Base-by-base conservation (phyloP, 1,140 invertebrate genomes). In the Bicyclus anynana region DNA sequence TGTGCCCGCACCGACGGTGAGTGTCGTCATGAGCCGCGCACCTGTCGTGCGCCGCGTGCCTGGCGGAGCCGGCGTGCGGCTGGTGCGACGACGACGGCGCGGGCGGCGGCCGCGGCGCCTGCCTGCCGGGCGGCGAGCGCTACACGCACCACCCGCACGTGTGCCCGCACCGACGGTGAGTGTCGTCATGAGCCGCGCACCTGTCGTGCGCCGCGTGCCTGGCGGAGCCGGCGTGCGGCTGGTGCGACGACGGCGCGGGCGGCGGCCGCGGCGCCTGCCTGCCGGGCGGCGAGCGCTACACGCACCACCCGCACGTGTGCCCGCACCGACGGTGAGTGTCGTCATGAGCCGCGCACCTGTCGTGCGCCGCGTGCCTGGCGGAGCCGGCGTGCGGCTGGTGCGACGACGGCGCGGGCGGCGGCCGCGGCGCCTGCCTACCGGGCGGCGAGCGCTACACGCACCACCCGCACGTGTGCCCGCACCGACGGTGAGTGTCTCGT, bases 371-470 rank as follows among this genome's bases (percentile, higher is more conserved):
- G 50, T 99, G 98, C 83, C 92, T 96, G 67, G 92, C 94, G 38
- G 96, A 98, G 87, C 97, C 97, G 0, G 93, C 94, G 10, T 99
- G 98, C 89, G 98, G 98, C 10, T 99, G 98, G 98, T 99, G 98
- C 82, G 97, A 99, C 85, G 97, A 95, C 1, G 94, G 93, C 0
- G 93, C 94, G 16, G 93, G 94, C 17, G 97, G 95, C 0, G 97
- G 97, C 1, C 89, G 95, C 20, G 97, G 96, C 0, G 75, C 75
- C 21, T 97, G 96, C 72, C 80, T 96, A 67, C 91, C 92, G 7
- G 96, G 96, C 1, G 93, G 53, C 7, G 70, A 77, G 35, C 53
- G 74, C 55, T 74, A 62, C 59, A 90, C 61, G 74, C 90, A 62
- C 80, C 78, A 64, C 49, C 87, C 73, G 57, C 80, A 53, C 72